phyloP scores from a whole-genome alignment of 2,113 vertebrate genomes.

The Porphyrio hochstetteri region DNA sequence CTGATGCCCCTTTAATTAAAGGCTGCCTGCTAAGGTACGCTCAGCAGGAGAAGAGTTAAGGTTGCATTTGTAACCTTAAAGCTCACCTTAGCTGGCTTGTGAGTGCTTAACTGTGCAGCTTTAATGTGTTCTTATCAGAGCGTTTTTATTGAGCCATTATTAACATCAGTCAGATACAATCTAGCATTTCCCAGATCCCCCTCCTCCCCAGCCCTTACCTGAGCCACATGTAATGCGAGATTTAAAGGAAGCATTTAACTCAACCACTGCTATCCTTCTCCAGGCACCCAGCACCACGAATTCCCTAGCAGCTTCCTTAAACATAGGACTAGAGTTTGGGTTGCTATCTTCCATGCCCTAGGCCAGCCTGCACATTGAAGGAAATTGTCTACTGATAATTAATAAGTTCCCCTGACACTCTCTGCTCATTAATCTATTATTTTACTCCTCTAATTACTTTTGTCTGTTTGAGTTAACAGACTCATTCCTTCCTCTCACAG shows the following conservation, averaged over 20 bases:
- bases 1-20: slow-evolving; percentile 53
- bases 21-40: slow-evolving; percentile 24
- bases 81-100: slow-evolving; percentile 42
- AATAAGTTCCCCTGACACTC: slow-evolving; percentile 40
- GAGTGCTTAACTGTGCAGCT: slow-evolving; percentile 19
- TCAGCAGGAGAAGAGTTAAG: slow-evolving; percentile 57
- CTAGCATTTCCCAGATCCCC: slow-evolving; percentile 16
- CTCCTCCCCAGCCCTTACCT: background rate
- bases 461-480: slow-evolving; percentile 57
- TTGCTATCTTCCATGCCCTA: slow-evolving; percentile 13
- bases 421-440: slow-evolving; percentile 64
- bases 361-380: background rate
- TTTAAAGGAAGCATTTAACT: slow-evolving; percentile 39
- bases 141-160: slow-evolving; percentile 56
- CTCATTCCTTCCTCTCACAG: slow-evolving; percentile 17
- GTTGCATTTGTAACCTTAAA: slow-evolving; percentile 50
- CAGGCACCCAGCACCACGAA: background rate
- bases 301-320: slow-evolving; percentile 5
- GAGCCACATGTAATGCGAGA: background rate
- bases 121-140: slow-evolving; percentile 50
- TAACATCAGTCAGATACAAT: slow-evolving; percentile 43
- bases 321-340: background rate
- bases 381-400: slow-evolving; percentile 60
- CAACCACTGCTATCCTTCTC: background rate
- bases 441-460: slow-evolving; percentile 68